Evolutionary conservation across 1,140 invertebrate genomes (phyloP).

Genomic region (Psilanteris sp.): DNA sequence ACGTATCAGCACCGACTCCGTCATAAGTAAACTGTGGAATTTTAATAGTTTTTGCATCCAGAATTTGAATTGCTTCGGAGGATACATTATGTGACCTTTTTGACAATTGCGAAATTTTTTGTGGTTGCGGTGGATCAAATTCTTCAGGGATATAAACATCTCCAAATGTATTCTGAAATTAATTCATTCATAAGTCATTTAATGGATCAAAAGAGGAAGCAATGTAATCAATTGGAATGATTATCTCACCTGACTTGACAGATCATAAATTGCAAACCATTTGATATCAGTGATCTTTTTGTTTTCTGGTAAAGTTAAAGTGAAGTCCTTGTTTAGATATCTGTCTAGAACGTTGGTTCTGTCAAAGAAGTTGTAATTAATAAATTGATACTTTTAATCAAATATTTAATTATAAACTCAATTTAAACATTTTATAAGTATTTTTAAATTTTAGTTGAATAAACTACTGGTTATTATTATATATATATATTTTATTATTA

Average conservation of each 20-base stretch:
- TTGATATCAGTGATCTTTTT: slow-evolving; percentile 93
- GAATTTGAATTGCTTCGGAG: slow-evolving; percentile 86
- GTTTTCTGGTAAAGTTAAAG: slow-evolving; percentile 89
- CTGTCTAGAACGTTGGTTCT: slow-evolving; percentile 92
- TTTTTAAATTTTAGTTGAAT: too few relatives aligned
- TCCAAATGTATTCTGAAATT: slow-evolving; percentile 88
- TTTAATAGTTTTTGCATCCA: slow-evolving; percentile 90
- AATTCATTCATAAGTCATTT: too few relatives aligned
- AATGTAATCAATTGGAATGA: too few relatives aligned
- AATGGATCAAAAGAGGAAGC: too few relatives aligned
- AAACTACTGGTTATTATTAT: too few relatives aligned
- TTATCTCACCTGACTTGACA: slow-evolving; percentile 84
- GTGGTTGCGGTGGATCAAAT: slow-evolving; percentile 91
- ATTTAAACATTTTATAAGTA: too few relatives aligned
- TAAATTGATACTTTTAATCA: too few relatives aligned
- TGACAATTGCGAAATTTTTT: slow-evolving; percentile 86
- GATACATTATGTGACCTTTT: slow-evolving; percentile 85
- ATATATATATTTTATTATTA: too few relatives aligned
- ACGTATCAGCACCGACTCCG: slow-evolving; percentile 87
- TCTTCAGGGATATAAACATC: slow-evolving; percentile 95
- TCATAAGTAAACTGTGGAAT: slow-evolving; percentile 89
- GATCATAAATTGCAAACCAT: slow-evolving; percentile 94
- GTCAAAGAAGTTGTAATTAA: slow-evolving; percentile 71
- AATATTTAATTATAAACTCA: too few relatives aligned
- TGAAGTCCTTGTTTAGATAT: slow-evolving; percentile 93